Evolutionary conservation across 2,113 vertebrate species (phyloP), one percentile per base, ranked within the genome.

Genomic region (Hippocampus abdominalis): DNA sequence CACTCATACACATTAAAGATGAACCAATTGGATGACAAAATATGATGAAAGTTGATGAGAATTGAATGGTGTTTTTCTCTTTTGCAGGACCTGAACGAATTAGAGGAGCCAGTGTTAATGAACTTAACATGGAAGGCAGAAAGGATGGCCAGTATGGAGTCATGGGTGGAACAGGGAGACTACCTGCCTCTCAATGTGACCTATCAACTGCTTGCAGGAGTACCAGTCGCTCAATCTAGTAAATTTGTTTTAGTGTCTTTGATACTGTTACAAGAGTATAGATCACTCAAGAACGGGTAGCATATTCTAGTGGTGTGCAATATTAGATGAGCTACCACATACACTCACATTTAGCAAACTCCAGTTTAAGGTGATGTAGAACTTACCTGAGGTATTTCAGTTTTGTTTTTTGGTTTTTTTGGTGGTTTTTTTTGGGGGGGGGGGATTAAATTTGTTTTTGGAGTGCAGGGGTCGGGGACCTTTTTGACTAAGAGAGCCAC

Each of bases 171-270:
- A 1, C 72, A 61, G 36, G 66, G 81, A 46, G 63, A 68, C 3
- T 84, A 70, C 44, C 79, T 90, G 23, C 79, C 79, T 53, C 69
- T 90, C 29, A 88, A 87, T 16, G 83, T 86, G 53, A 78, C 84
- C 20, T 90, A 87, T 60, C 68, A 77, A 72, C 63, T 88, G 59
- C 86, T 88, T 1, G 81, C 85, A 16, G 89, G 89, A 71, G 66
- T 72, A 1, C 80, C 79, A 5, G n/a, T 73, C 0, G 27, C 69
- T n/a, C 61, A 80, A 6, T 71, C 84, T 25, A 87, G 89, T 88
- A 70, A 81, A 86, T 83, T 2, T 8, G 4, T 11, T 65, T 27
- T 66, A 15, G 46, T 12, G 13, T 46, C 11, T 40, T 42, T 6
- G 20, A 51, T 5, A 7, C 18, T 51, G 15, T 51, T 20, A 21